Base-by-base conservation (phyloP, 2,797 vertebrate genomes). In the Sebastes hubbsi region DNA sequence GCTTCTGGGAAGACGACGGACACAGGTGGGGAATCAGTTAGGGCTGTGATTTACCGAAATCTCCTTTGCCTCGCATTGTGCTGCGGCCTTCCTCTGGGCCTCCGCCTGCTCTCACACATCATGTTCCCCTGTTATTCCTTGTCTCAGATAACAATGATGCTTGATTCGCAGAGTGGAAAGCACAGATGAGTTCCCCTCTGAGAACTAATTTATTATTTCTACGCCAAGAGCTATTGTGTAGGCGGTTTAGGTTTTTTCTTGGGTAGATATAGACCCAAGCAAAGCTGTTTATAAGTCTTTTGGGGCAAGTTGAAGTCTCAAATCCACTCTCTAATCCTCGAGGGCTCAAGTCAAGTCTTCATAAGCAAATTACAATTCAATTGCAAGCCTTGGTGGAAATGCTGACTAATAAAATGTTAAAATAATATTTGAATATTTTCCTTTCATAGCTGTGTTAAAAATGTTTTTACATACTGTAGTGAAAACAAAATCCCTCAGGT, bases 21-120 rank as follows among this genome's bases (percentile, higher is more conserved):
- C 90, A 90, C 95, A 95, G 94, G 94, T 95, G 95, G 94, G 77
- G 86, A 93, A 95, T 93, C 87, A 38, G 89, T 95, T 94, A 94
- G 55, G 34, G 38, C 73, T 9, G 88, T 91, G 93, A 94, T 95
- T 96, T 95, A 94, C 87, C 64, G 86, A 80, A 70, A 82, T 85
- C 89, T 93, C 81, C 76, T 77, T 76, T 78, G 82, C 82, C 75
- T 87, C 73, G 83, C 87, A 93, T 95, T 95, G 95, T 94, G 82
- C 84, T 82, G 78, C 2, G 27, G 82, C 87, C 90, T 92, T 92
- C 92, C 92, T 93, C 83, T 88, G 89, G 89, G 90, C 82, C 84
- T 73, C 76, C n/a, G 76, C 67, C 88, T 61, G 71, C 90, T 84
- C 87, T 75, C 79, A 85, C 77, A 87, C 89, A 87, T 73, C 84